Evolutionary conservation across 2,797 vertebrate species (phyloP).

Genomic region (Lacerta viridis): DNA sequence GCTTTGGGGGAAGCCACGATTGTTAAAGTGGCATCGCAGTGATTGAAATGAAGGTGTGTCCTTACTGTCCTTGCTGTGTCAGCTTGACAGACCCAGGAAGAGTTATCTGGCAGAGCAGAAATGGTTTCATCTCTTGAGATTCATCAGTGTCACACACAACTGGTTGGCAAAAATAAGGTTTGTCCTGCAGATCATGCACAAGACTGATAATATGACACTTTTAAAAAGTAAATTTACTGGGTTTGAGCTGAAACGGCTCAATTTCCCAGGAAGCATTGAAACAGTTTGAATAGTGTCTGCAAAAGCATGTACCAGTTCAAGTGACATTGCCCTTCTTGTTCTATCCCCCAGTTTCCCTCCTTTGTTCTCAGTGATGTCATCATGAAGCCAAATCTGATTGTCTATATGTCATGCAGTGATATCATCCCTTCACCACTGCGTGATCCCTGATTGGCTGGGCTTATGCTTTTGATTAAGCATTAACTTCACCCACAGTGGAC

Average conservation of each 20-base stretch:
- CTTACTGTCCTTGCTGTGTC: too few species aligned
- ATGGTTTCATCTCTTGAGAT: not conserved
- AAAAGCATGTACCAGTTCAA: not conserved
- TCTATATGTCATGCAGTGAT: too few species aligned
- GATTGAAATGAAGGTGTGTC: too few species aligned
- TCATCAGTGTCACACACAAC: not conserved
- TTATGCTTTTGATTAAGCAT: not conserved
- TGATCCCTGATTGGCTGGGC: not conserved
- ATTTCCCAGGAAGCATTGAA: too few species aligned
- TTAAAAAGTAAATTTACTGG: not conserved
- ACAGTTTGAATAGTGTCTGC: not conserved
- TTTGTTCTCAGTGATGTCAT: too few species aligned
- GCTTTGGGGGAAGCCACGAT: too few species aligned
- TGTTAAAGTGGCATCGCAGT: too few species aligned
- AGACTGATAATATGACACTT: not conserved
- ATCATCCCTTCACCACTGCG: not conserved
- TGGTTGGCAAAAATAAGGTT: not conserved
- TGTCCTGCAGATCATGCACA: not conserved
- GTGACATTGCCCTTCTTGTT: not conserved
- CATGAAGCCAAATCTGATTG: not conserved
- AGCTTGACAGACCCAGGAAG: not conserved
- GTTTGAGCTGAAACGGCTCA: too few species aligned
- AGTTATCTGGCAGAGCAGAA: not conserved
- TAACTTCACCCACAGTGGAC: not conserved
- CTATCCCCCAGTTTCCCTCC: too few species aligned